Conservation (phyloP, 2,888 invertebrate species). For the Tetropium fuscum region DNA sequence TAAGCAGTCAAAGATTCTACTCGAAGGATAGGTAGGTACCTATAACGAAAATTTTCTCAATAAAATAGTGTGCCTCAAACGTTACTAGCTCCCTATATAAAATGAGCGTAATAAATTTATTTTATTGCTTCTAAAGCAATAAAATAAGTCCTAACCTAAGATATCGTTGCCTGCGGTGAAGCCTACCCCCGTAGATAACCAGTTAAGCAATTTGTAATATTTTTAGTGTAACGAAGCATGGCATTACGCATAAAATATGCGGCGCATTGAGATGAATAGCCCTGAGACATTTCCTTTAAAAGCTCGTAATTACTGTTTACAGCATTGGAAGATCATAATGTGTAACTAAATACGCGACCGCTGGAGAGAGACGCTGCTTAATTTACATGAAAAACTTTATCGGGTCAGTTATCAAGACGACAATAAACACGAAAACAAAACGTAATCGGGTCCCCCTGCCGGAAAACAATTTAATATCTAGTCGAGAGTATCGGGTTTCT, state of each 20-base stretch:
- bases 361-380: conserved; percentile 1
- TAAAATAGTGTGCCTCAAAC: too few relatives aligned
- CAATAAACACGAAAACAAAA: conserved; percentile 15
- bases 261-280: conserved; percentile 16
- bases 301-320: conserved; percentile 19
- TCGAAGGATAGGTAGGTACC: too few relatives aligned
- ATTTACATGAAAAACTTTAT: conserved; percentile 18
- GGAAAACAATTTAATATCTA: conserved; percentile 23
- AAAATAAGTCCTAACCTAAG: too few relatives aligned
- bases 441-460: conserved; percentile 8
- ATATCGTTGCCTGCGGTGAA: too few relatives aligned
- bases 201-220: conserved; percentile 17
- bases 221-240: conserved; percentile 20
- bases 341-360: conserved; percentile 13
- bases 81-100: too few relatives aligned
- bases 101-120: too few relatives aligned
- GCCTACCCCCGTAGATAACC: conserved; percentile 1
- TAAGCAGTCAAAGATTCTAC: too few relatives aligned
- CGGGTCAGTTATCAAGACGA: conserved; percentile 9
- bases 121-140: too few relatives aligned
- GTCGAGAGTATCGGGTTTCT: conserved; percentile 37
- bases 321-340: conserved; percentile 15
- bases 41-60: too few relatives aligned
- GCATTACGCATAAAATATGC: conserved; percentile 5
- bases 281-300: conserved; percentile 7